Evolutionary conservation across 2,797 vertebrate species (phyloP), one percentile per base, ranked within the genome.

Genomic region (Serranus cabrilla): DNA sequence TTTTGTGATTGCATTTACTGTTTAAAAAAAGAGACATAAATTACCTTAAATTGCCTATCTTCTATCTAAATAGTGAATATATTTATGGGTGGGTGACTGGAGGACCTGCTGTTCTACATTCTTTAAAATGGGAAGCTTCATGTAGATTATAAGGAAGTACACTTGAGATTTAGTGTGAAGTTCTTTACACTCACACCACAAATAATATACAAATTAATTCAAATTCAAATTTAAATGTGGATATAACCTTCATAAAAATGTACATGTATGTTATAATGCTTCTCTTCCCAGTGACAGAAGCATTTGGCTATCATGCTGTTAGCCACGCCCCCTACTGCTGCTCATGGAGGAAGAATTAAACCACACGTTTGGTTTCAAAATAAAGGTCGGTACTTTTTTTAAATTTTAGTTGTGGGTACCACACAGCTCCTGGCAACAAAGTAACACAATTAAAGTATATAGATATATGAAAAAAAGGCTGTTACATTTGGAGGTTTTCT

Each of bases 301-400:
- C 25, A 61, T 57, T 72, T 13, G 6, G 60, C 51, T 63, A 23
- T 52, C 55, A 31, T 21, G 7, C 0, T 7, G n/a, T 14, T 40
- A 81, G 67, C 62, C 83, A 78, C 87, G 71, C 86, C 90, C 59
- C 34, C 42, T 50, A 42, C 27, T 45, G 9, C 72, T 56, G 59
- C 6, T 49, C 11, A 45, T 25, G 5, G 3, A 45, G n/a, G 63
- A 73, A 49, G n/a, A 17, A 5, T 5, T 9, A 18, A 34, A 17
- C 1, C 2, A 17, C 23, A 52, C 21, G 5, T 16, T 11, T 6
- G 16, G 0, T 64, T 84, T 76, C 75, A 78, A 73, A 72, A 78
- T 76, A 78, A 81, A 78, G 71, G 56, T 43, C 2, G 0, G 2
- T 27, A 1, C 1, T 23, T 43, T n/a, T 23, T 4, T 58, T 11